Evolutionary conservation across 2,797 vertebrate genomes (phyloP), one percentile per base, ranked within the genome.

Genomic region (Gallirallus australis): DNA sequence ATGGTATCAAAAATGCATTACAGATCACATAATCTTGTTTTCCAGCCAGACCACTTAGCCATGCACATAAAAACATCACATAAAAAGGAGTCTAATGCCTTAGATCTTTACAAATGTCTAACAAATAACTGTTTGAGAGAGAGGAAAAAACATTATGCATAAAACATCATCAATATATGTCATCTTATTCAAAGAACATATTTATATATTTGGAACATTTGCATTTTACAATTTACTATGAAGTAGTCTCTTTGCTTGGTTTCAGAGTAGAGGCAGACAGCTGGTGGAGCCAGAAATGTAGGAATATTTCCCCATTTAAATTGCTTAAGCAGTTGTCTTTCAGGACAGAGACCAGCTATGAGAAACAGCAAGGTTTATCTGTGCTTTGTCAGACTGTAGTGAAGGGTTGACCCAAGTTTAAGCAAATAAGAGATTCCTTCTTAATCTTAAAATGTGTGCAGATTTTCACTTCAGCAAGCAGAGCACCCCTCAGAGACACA

Each of bases 41-140:
- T 79, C 75, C 53, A 91, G 65, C 40, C 53, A 91, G 78, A 65
- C 52, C 81, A 87, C 82, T 92, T 88, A 83, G 28, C 69, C 83
- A 78, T 59, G 65, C 54, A 92, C 78, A 86, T 87, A 85, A 94
- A 96, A 94, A 82, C 92, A 87, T 56, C 9, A 3, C 50, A 78
- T 73, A 89, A 91, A 93, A 85, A 69, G 42, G 9, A 89, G 37
- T 37, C 65, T 93, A 75, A 92, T 71, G 39, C 27, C 78, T 83
- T 75, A 82, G 75, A 83, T 91, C 40, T 84, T 84, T 89, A 90
- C 64, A 85, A 82, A 94, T 91, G 61, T 53, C 72, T 91, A 76
- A 65, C 71, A 91, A 87, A 78, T 75, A 93, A 69, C 53, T 59
- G 27, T 87, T 79, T 81, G 53, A 70, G 69, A 84, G 37, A 48